A percentile compares a stretch with the other conserved stretches of the same genome.
phyloP scores from a whole-genome alignment of 2,888 invertebrate genomes.

The Epistrophella euchroma region DNA sequence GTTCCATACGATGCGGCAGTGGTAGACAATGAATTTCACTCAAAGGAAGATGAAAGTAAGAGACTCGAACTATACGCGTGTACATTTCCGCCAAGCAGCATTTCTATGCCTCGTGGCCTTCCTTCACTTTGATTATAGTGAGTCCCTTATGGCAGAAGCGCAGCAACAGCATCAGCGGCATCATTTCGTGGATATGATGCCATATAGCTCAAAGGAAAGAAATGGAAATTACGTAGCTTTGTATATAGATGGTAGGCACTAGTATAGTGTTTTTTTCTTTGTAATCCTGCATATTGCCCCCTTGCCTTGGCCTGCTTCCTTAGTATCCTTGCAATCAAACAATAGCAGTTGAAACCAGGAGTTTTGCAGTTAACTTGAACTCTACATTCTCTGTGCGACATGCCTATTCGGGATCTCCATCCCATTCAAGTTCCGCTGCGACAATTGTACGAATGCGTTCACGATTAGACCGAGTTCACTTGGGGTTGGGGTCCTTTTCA shows the following conservation, averaged over 20 bases:
- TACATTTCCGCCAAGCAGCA: slow-evolving; percentile 68
- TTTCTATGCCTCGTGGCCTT: slow-evolving; percentile 62
- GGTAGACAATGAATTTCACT: slow-evolving; percentile 61
- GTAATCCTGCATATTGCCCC: slow-evolving; percentile 33
- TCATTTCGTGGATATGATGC: slow-evolving; percentile 34
- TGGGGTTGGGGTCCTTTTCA: slow-evolving; percentile 35
- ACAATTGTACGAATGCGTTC: slow-evolving; percentile 70
- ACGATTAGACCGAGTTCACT: slow-evolving; percentile 71
- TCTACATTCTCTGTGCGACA: slow-evolving; percentile 30
- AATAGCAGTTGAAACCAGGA: slow-evolving; percentile 59
- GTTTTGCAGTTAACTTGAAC: slow-evolving; percentile 71
- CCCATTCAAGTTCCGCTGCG: slow-evolving; percentile 60
- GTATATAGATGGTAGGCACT: background rate
- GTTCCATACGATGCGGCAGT: slow-evolving; percentile 29
- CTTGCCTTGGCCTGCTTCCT: slow-evolving; percentile 62
- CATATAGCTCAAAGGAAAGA: slow-evolving; percentile 60
- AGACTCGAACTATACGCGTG: slow-evolving; percentile 56
- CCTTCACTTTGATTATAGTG: slow-evolving; percentile 55
- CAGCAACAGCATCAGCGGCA: slow-evolving; percentile 46
- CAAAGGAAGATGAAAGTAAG: slow-evolving; percentile 70
- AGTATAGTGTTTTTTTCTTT: background rate
- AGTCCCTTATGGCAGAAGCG: slow-evolving; percentile 46
- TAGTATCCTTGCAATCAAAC: slow-evolving; percentile 59
- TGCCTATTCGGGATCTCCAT: background rate
- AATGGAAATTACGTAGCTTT: slow-evolving; percentile 67